Evolutionary conservation across 2,113 vertebrate species (phyloP).

Genomic region (Eidolon helvum): DNA sequence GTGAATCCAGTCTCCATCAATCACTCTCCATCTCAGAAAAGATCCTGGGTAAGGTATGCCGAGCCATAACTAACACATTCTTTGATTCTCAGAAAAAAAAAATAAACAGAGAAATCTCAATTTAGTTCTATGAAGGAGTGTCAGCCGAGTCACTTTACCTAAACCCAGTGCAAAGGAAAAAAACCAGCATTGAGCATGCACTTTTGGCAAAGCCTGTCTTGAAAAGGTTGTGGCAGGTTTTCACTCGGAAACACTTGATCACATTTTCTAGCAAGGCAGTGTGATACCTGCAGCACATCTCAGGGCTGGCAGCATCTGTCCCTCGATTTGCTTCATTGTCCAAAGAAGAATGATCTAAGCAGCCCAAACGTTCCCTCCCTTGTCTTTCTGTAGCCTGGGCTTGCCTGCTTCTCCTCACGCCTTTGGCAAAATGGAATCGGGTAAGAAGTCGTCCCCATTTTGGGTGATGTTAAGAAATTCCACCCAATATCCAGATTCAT

Average conservation of each 20-base stretch:
- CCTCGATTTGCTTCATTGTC: not conserved
- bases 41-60: not conserved
- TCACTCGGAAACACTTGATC: not conserved
- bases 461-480: not conserved
- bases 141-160: not conserved
- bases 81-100: not conserved
- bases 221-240: not conserved
- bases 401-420: not conserved
- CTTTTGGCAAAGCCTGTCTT: not conserved
- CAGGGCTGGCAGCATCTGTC: not conserved
- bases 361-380: slow-evolving; percentile 16
- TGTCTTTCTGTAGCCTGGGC: slow-evolving; percentile 40
- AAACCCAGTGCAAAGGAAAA: not conserved
- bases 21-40: not conserved
- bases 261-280: not conserved
- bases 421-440: slow-evolving; percentile 36
- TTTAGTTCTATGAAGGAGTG: not conserved
- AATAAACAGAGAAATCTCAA: not conserved
- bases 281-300: not conserved
- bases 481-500: not conserved
- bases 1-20: not conserved
- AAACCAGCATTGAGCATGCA: not conserved
- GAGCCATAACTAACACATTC: not conserved
- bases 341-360: not conserved
- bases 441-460: slow-evolving; percentile 54